Base-by-base conservation (phyloP, 2,888 invertebrate species). In the Morpho deidamia region DNA sequence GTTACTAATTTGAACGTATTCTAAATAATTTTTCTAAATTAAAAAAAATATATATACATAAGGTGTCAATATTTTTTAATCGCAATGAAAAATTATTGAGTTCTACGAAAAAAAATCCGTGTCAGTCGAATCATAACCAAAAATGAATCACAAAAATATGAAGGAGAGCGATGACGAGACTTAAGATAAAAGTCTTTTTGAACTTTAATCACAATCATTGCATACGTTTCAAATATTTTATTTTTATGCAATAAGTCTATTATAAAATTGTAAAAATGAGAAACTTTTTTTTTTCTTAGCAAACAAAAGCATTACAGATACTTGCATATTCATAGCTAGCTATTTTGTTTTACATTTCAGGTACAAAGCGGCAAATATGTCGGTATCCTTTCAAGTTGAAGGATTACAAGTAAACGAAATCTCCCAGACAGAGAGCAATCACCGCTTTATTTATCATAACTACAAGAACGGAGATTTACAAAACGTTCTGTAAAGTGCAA, bases 401-500 rank as follows among this genome's bases (percentile, higher is more conserved):
- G 53, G 44, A 52, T 49, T 56, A 50, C 44, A 40, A 44, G 47
- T 37, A 58, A 44, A 51, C 41, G 53, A 44, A 56, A 46, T 46
- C 46, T 48, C 53, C 46, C 49, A 50, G 44, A 47, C 47, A 23
- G 33, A 37, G 14, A 35, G 51, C 40, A 46, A 52, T 52, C 49
- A 56, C 41, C 47, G 62, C 62, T 66, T 62, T 65, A 67, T 62
- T 61, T 63, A 62, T 55, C 59, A 63, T 60, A 66, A 63, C 61
- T 62, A 65, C 60, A 69, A 55, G 65, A 66, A 68, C 63, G 60
- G 65, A 64, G 63, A 69, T 67, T 69, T 65, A 72, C 68, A 69
- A 74, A 71, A 66, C 57, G 65, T 62, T 66, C 71, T 71, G 71
- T 72, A 69, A 75, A 74, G 65, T 53, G 53, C 59, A 69, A 65